Evolutionary conservation across 1,140 invertebrate genomes (phyloP), one percentile per base, ranked within the genome.

Genomic region (Heliconius hewitsoni): DNA sequence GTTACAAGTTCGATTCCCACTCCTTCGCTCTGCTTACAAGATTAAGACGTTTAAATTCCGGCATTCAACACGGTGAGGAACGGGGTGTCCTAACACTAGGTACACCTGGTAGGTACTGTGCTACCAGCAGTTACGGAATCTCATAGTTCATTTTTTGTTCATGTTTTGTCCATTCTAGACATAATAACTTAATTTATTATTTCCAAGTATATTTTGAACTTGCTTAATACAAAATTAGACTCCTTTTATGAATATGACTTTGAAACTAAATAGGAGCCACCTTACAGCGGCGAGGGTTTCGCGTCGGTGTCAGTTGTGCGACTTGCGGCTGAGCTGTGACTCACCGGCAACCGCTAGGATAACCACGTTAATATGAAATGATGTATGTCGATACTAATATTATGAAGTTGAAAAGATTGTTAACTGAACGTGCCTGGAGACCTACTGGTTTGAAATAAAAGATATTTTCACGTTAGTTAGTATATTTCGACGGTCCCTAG

Each of bases 291-390:
- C 9, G 60, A 76, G 37, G 57, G 23, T 60, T 70, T 76, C 34
- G 74, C 60, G 74, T 50, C 74, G 74, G 55, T 66, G 74, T 76
- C 57, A 42, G 57, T 70, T n/a, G 30, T 57, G 19, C 19, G 55
- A 57, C n/a, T 57, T 66, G 60, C 57, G 57, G 57, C 74, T 66
- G n/a, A 55, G 74, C 74, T 23, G 52, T 76, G 74, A 76, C 39
- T 76, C 74, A 76, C 60, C 55, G 9, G 19, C 57, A 34, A 70
- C 55, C 57, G 37, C 8, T 76, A 76, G 27, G 42, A 57, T 76
- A 18, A 70, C 74, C 74, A 76, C 23, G 57, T 4, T 66, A 5
- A 2, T 66, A 13, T 30, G 23, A 66, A 66, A 27, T 30, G 30
- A 66, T 60, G 6, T 18, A 55, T 46, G n/a, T 52, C 11, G 8